Conservation (phyloP, 2,113 vertebrate genomes). For the Coptodon bakossiorum region DNA sequence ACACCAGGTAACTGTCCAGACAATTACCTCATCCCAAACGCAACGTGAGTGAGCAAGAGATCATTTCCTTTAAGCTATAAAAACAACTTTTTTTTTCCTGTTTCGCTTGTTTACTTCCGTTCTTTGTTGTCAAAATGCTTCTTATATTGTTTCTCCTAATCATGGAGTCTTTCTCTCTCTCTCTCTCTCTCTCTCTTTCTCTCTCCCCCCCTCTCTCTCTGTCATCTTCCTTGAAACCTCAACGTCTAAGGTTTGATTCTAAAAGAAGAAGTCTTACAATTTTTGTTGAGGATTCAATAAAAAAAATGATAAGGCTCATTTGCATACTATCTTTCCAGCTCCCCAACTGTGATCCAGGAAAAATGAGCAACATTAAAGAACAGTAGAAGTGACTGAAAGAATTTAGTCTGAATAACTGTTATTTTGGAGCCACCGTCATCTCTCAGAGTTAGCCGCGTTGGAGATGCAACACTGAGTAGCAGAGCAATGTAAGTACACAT, state of each 20-base stretch:
- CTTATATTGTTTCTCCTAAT: neutral
- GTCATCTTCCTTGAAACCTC: neutral
- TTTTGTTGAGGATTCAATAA: neutral
- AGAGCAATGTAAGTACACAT: neutral
- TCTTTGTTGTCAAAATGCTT: neutral
- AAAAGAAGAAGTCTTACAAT: neutral
- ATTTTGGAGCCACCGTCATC: conserved; percentile 34
- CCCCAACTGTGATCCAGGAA: conserved; percentile 33
- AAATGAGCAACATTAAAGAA: conserved; percentile 47
- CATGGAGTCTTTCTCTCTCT: neutral
- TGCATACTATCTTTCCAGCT: neutral
- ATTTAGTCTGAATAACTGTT: conserved; percentile 46
- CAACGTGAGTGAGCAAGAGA: neutral
- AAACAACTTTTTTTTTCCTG: neutral
- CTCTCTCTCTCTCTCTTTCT: neutral
- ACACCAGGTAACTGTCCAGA: neutral
- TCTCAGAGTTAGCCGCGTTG: neutral
- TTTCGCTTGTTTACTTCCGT: neutral
- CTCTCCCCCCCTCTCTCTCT: neutral
- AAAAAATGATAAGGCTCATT: neutral
- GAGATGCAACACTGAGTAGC: neutral
- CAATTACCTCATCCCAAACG: neutral
- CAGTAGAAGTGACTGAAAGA: conserved; percentile 38
- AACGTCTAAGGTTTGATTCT: neutral
- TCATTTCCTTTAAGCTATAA: neutral